phyloP scores from a whole-genome alignment of 92 coral and sea anemone genomes.

The Montipora capitata region DNA sequence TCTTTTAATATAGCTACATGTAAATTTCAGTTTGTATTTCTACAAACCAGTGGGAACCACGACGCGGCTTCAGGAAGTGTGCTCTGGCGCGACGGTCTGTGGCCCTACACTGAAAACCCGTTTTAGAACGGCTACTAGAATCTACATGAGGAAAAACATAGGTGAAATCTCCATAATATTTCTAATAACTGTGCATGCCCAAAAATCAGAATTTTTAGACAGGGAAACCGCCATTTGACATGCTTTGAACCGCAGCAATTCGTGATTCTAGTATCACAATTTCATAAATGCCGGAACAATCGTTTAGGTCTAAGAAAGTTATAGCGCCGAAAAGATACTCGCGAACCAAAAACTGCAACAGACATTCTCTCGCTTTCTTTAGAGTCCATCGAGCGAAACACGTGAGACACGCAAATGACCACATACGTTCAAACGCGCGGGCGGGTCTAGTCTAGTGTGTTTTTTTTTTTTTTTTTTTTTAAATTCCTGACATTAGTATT shows the following conservation, averaged over 20 bases:
- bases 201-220: background rate
- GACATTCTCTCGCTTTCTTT: too few species aligned
- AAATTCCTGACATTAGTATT: too few species aligned
- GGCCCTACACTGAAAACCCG: background rate
- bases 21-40: background rate
- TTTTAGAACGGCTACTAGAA: too few species aligned
- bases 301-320: background rate
- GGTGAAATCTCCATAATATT: too few species aligned
- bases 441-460: too few species aligned
- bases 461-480: too few species aligned
- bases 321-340: too few species aligned
- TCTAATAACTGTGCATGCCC: background rate
- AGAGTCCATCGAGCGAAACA: too few species aligned
- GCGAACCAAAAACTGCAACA: too few species aligned
- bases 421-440: too few species aligned
- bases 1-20: background rate
- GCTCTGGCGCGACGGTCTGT: background rate
- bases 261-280: background rate
- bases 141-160: background rate
- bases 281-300: conserved; percentile 2
- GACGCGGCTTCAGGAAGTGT: background rate
- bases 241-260: conserved; percentile 6
- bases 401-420: too few species aligned
- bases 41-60: background rate
- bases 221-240: conserved; percentile 14